Base-by-base conservation (phyloP, 1,140 invertebrate genomes). In the Paralvinella palmiformis region DNA sequence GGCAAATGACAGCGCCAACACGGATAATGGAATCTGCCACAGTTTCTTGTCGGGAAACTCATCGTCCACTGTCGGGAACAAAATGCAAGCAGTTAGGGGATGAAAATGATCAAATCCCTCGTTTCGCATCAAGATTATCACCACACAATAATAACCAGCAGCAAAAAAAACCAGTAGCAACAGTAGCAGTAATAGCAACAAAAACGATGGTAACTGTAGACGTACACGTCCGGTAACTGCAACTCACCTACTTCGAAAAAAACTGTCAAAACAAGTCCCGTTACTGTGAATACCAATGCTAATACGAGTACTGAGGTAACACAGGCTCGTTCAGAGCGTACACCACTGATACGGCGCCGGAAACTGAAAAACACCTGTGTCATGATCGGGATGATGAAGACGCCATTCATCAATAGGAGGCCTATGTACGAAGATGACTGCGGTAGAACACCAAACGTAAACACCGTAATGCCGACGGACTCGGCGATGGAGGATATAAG, bases 341-440 rank as follows among this genome's bases (percentile, higher is more conserved):
- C 6, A 20, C n/a, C 17, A 24, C 10, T 17, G 24, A n/a, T n/a
- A n/a, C n/a, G n/a, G n/a, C n/a, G n/a, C n/a, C n/a, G n/a, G n/a
- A n/a, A n/a, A n/a, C n/a, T n/a, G n/a, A n/a, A n/a, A 29, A 57
- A 4, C 22, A 57, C 6, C 4, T 57, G 55, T n/a, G 32, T 24
- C 17, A 57, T 20, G 55, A 31, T n/a, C 27, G 55, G 55, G 15
- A 57, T 7, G 20, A 29, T 24, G 55, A 57, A 57, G 55, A 57
- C 55, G 24, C 55, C 55, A 31, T 57, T 57, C 55, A 57, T 57
- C 22, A 57, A 6, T 7, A 7, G 31, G 13, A 57, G 22, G 55
- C 17, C 24, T 20, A 57, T 57, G 20, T 29, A 10, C 27, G 29
- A 10, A 7, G 55, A 29, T 7, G 55, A 27, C 6, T 27, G 22